Conservation (phyloP, 1,140 invertebrate species). For the Lepidurus packardi region DNA sequence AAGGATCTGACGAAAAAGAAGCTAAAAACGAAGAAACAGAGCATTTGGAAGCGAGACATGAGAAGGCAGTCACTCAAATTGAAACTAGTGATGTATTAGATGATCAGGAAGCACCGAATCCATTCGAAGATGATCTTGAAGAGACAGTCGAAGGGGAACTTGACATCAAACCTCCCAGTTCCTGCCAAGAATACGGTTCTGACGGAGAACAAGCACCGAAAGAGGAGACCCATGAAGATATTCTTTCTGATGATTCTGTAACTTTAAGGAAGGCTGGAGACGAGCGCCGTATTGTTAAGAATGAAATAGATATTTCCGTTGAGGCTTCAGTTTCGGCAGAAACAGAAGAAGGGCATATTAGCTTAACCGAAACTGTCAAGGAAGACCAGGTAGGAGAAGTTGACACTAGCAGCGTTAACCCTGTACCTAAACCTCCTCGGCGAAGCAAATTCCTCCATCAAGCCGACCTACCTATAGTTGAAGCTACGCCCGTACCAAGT, state of each 20-base stretch:
- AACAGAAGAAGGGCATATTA: background rate
- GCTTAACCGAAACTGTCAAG: background rate
- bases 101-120: background rate
- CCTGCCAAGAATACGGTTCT: background rate
- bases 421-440: background rate
- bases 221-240: background rate
- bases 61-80: background rate
- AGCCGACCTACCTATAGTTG: background rate
- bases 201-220: background rate
- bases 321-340: background rate
- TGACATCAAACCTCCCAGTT: background rate
- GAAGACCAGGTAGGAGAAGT: background rate
- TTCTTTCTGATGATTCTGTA: background rate
- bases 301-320: background rate
- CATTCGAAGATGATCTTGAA: conserved; percentile 23
- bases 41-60: background rate
- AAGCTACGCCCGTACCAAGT: background rate
- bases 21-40: background rate
- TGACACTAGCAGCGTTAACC: background rate
- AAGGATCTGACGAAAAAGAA: background rate
- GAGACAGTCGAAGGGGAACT: background rate
- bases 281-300: background rate
- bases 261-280: background rate
- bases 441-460: background rate
- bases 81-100: background rate